Percentiles rank a stretch among this genome's conserved stretches.
phyloP scores from a whole-genome alignment of 1,140 invertebrate species.

The Drosophila ercepeae region DNA sequence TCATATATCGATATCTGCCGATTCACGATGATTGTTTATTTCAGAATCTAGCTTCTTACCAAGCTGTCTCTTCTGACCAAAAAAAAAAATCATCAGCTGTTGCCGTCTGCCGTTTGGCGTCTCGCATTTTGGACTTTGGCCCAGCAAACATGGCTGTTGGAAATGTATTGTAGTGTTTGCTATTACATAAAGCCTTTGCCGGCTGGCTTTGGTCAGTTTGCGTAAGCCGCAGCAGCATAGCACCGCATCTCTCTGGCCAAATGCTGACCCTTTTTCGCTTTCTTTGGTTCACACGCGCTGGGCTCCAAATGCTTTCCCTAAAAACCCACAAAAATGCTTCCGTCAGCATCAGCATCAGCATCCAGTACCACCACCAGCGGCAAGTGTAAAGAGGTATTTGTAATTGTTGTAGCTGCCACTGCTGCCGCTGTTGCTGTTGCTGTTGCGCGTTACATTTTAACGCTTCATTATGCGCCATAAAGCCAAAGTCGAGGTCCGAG shows the following conservation, averaged over 20 bases:
- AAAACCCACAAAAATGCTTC: constrained; percentile 75
- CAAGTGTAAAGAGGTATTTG: constrained; percentile 75
- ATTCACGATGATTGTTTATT: constrained; percentile 63
- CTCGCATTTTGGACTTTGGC: constrained; percentile 66
- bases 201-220: constrained; percentile 55
- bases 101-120: constrained; percentile 11
- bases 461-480: constrained; percentile 78
- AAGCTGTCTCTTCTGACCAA: constrained; percentile 6
- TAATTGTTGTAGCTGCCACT: constrained; percentile 59
- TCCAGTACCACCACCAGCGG: constrained; percentile 17
- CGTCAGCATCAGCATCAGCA: constrained; percentile 49
- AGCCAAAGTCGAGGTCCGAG: constrained; percentile 19
- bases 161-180: constrained; percentile 47
- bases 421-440: constrained; percentile 16
- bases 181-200: constrained; percentile 67
- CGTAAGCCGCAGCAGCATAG: constrained; percentile 42
- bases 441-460: constrained; percentile 78
- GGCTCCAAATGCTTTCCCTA: constrained; percentile 72
- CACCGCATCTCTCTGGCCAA: constrained; percentile 45
- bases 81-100: background rate
- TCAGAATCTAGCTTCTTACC: constrained; percentile 54
- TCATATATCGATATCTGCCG: constrained; percentile 39
- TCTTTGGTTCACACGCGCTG: constrained; percentile 77
- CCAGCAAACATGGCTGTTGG: constrained; percentile 51
- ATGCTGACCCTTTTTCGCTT: constrained; percentile 72